Evolutionary conservation across 2,888 invertebrate species (phyloP), one percentile per base, ranked within the genome.

Genomic region (Ctenicera cuprea): DNA sequence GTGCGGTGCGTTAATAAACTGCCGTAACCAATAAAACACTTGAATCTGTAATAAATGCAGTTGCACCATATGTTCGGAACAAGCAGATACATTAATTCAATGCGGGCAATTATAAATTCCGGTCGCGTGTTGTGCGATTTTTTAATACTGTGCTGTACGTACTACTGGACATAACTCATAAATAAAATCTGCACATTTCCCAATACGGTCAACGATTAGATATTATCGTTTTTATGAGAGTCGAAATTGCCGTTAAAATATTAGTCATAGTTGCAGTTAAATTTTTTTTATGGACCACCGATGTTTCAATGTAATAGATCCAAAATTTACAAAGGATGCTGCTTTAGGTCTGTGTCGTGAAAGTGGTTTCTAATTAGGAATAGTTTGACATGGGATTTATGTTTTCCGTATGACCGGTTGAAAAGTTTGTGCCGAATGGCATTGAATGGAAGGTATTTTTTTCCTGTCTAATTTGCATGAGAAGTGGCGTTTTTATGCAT

Each of bases 101-200:
- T 73, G 50, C 33, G 61, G 48, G 50, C 66, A 74, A 72, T 74
- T 67, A 70, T 59, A 69, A 26, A 74, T 74, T 70, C 74, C 18
- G 62, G 33, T 59, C 70, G 70, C 70, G 74, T 74, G 33, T 62
- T 38, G 45, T 9, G 38, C 73, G 61, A 65, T 50, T 72, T 71
- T 65, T 66, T 72, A 66, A 62, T 41, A 54, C 57, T 65, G 41
- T 62, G 61, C 45, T 66, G 43, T 57, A 65, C 71, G 65, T 59
- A 57, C 38, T 65, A 50, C 57, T 59, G 57, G 67, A 57, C 59
- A 45, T 67, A 33, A 48, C 67, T 59, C 67, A 68, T 68, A 68
- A 68, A 66, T 66, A 54, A 66, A 68, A 54, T 66, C 66, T 41
- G 20, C 26, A 0, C 59, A 30, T 33, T 57, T 33, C 59, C 66